phyloP scores from a whole-genome alignment of 1,140 invertebrate genomes.

The Temnothorax curvispinosus region DNA sequence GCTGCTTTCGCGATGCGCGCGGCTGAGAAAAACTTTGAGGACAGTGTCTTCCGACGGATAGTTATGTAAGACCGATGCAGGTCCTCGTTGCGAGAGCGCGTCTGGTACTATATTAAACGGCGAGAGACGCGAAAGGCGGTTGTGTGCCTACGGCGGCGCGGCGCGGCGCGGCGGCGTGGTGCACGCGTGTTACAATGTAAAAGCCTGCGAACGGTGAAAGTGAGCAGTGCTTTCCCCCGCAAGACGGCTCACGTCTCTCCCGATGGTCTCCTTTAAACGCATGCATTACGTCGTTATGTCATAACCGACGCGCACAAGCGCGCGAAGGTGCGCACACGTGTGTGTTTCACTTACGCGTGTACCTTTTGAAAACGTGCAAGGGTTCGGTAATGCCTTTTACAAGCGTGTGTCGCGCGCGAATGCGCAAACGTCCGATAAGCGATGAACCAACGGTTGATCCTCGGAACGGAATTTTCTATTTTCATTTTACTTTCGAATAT shows the following conservation, averaged over 20 bases:
- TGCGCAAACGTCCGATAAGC: background rate
- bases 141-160: conserved; percentile 28
- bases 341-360: conserved; percentile 17
- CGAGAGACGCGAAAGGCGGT: conserved; percentile 17
- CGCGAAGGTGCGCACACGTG: conserved; percentile 25
- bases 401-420: background rate
- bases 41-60: conserved; percentile 35
- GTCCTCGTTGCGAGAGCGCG: conserved; percentile 46
- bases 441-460: background rate
- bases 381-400: background rate
- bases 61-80: conserved; percentile 61
- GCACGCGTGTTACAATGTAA: conserved; percentile 74
- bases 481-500: conserved; percentile 2
- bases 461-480: background rate
- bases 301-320: conserved; percentile 64
- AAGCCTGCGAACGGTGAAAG: conserved; percentile 80
- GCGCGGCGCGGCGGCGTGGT: background rate
- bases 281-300: conserved; percentile 82
- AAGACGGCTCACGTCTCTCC: conserved; percentile 75
- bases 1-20: background rate
- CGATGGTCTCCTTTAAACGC: conserved; percentile 82
- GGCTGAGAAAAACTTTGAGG: conserved; percentile 51
- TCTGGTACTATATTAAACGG: conserved; percentile 56
- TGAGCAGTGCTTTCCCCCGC: conserved; percentile 82
- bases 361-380: conserved; percentile 13